Percentiles rank a stretch among this genome's conserved stretches.
Evolutionary conservation across 1,140 invertebrate genomes (phyloP).

Genomic region (Brachionus rotundiformis): DNA sequence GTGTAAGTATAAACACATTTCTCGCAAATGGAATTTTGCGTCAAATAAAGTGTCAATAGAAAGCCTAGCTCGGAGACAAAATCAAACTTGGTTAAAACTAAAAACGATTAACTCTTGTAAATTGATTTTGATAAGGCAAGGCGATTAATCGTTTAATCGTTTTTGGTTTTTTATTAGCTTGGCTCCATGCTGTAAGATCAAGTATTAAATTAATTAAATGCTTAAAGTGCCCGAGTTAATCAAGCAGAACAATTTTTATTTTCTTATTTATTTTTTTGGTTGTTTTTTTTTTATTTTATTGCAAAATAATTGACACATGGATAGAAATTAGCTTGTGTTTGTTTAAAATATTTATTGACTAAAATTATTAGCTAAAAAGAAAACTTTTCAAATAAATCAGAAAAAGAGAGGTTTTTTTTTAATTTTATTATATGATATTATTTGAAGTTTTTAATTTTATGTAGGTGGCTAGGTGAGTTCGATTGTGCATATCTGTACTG

Average conservation of each 20-base stretch:
- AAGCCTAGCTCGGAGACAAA: constrained; percentile 8
- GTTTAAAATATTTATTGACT: too few relatives aligned
- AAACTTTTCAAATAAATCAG: too few relatives aligned
- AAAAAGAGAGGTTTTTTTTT: too few relatives aligned
- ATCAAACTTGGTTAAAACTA: not conserved
- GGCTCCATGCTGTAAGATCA: not conserved
- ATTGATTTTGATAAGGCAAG: constrained; percentile 33
- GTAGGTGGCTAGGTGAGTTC: too few relatives aligned
- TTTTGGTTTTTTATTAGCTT: not conserved
- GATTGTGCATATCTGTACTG: too few relatives aligned
- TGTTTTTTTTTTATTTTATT: not conserved
- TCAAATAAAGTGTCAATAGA: constrained; percentile 17
- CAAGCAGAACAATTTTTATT: not conserved
- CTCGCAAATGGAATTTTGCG: constrained; percentile 33
- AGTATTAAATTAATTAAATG: not conserved
- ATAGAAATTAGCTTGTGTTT: not conserved
- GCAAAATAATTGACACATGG: not conserved
- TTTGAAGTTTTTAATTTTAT: too few relatives aligned
- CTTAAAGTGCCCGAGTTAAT: not conserved
- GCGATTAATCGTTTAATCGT: constrained; percentile 4
- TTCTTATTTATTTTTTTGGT: not conserved
- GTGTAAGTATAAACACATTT: constrained; percentile 41
- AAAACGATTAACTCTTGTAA: constrained; percentile 38
- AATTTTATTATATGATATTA: too few relatives aligned
- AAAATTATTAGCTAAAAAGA: too few relatives aligned